These are phyloP conservation scores for Bradynema listronoti DNA, from an alignment of 1,140 invertebrate genomes.

Conservation along the genomic window DNA sequence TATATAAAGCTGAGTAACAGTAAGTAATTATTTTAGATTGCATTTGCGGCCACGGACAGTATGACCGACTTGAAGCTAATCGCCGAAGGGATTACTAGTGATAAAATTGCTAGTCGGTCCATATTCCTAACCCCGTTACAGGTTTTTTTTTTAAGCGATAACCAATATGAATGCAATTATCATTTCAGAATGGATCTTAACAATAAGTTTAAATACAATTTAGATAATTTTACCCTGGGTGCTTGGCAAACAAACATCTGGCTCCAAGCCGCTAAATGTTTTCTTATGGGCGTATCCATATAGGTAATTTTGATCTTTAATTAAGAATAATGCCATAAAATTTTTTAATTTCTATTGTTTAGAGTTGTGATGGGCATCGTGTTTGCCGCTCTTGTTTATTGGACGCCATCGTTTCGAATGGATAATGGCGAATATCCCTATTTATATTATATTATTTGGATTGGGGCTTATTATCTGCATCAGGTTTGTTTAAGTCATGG, in stretches of 20 bases:
- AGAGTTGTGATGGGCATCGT: conserved; percentile 74
- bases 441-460: conserved; percentile 73
- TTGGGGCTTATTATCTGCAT: conserved; percentile 76
- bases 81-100: conserved; percentile 76
- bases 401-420: conserved; percentile 70
- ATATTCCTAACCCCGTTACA: conserved; percentile 64
- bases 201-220: neutral
- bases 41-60: conserved; percentile 88
- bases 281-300: conserved; percentile 82
- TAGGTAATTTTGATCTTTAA: conserved; percentile 66
- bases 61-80: conserved; percentile 77
- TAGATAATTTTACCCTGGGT: conserved; percentile 77
- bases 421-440: conserved; percentile 67
- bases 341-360: neutral
- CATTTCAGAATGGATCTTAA: neutral
- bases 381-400: conserved; percentile 74
- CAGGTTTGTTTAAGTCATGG: conserved; percentile 47
- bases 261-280: conserved; percentile 63
- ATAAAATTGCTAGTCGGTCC: conserved; percentile 77
- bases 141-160: neutral
- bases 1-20: neutral
- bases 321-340: neutral
- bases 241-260: conserved; percentile 78
- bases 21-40: conserved; percentile 63
- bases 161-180: neutral